phyloP scores from a whole-genome alignment of 1,140 invertebrate species.

The Parapsyche elsis region DNA sequence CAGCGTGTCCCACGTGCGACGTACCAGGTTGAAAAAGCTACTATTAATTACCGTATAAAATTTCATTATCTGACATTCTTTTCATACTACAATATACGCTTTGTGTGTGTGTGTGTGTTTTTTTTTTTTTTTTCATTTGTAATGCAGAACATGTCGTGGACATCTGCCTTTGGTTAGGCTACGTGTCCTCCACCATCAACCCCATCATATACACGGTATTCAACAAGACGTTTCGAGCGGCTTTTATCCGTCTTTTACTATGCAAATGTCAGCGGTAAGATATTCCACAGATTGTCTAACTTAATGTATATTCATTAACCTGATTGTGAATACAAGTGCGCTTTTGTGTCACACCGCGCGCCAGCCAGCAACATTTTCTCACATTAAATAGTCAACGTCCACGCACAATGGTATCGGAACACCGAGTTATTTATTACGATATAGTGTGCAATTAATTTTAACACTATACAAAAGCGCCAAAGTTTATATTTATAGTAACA shows the following conservation, averaged over 20 bases:
- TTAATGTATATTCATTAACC: constrained; percentile 32
- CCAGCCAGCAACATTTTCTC: not conserved
- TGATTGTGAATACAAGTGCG: constrained; percentile 3
- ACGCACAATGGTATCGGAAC: not conserved
- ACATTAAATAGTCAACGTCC: not conserved
- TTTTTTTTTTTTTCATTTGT: not conserved
- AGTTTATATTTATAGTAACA: too few relatives aligned
- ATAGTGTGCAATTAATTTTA: too few relatives aligned
- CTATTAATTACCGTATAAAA: not conserved
- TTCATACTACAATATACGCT: not conserved
- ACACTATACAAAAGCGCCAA: too few relatives aligned
- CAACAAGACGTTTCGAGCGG: constrained; percentile 86
- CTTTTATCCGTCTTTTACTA: constrained; percentile 81
- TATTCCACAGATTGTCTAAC: constrained; percentile 21
- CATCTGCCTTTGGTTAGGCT: constrained; percentile 88
- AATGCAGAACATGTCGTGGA: constrained; percentile 74
- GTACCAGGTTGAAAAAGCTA: constrained; percentile 68
- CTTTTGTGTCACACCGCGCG: not conserved
- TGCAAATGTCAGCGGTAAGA: constrained; percentile 80
- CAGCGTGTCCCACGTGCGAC: constrained; percentile 76
- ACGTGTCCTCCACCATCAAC: constrained; percentile 88
- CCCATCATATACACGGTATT: constrained; percentile 91
- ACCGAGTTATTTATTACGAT: not conserved
- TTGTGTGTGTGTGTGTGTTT: not conserved
- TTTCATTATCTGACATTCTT: not conserved